Base-by-base conservation (phyloP, 1,140 invertebrate genomes). In the Macrobrachium rosenbergii region DNA sequence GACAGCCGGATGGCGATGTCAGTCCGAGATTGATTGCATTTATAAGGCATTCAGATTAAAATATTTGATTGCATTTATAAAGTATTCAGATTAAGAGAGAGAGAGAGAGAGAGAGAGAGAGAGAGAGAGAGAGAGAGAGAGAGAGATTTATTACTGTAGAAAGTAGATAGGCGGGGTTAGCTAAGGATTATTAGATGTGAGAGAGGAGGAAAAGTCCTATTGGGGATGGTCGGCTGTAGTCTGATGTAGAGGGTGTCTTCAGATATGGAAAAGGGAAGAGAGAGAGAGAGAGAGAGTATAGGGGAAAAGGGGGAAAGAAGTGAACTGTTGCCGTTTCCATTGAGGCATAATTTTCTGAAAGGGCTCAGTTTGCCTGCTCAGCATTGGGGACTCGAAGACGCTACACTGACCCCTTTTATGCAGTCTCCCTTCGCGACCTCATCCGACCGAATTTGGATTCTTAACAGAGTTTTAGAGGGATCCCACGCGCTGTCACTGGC, bases 331-430 rank as follows among this genome's bases (percentile, higher is more conserved):
- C 16, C 17, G n/a, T 7, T 21, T 83, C 23, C 72, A 83, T 83
- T 83, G 69, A 83, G 82, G 82, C 82, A 83, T 83, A 83, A 83
- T 83, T 83, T 83, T 83, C 82, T 83, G 19, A 83, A 83, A 83
- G 72, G 82, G 17, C 21, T 67, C 73, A 59, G 82, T 16, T 58
- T 62, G 82, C 82, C 69, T 28, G n/a, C 69, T 83, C 82, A 83
- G 82, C 82, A 83, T 45, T 16, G 28, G 23, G 59, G 52, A 14
- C 58, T 59, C 17, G 58, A 28, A 19, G 72, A 75, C 58, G 82
- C 21, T 83, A 83, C 82, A 83, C 62, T 83, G 82, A 83, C 82
- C 82, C 37, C 82, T 83, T 80, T 83, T 83, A 83, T 83, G 82
- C 82, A 83, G 59, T 37, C 82, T 37, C 28, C 28, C 28, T 37